These are phyloP conservation scores for Natrix natrix DNA, from an alignment of 2,797 vertebrate species.

Conservation along the genomic window DNA sequence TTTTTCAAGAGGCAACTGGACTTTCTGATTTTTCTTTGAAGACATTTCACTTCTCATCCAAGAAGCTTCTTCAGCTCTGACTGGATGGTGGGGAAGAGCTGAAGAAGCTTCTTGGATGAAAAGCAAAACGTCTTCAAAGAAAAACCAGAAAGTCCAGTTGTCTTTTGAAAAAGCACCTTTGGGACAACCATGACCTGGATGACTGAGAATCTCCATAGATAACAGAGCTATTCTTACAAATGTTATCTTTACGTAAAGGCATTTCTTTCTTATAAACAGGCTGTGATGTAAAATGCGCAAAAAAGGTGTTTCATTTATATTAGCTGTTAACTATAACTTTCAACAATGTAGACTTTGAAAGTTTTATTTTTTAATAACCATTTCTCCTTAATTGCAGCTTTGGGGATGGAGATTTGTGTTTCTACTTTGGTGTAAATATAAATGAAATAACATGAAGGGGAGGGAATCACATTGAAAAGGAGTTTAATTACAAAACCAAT, in stretches of 20 bases:
- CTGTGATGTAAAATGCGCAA: conserved; percentile 3
- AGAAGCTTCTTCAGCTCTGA: no score
- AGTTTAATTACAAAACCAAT: conserved; percentile 60
- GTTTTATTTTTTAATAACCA: not conserved
- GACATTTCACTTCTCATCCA: no score
- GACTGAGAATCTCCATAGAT: not conserved
- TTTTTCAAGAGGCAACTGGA: no score
- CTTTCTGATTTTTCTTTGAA: no score
- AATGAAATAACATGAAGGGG: conserved; percentile 9
- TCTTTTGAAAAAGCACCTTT: no score
- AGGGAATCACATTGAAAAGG: conserved; percentile 38
- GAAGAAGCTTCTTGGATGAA: no score
- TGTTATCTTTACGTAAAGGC: conserved; percentile 42
- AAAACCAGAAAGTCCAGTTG: no score
- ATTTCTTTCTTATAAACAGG: conserved; percentile 29
- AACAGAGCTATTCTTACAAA: conserved; percentile 34
- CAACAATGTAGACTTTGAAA: conserved; percentile 22
- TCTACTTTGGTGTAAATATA: conserved; percentile 30
- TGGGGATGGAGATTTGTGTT: not conserved
- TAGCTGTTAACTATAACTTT: conserved; percentile 28
- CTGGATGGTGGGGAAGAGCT: no score
- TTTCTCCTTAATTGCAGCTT: conserved; percentile 21
- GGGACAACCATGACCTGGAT: no score
- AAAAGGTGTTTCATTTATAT: not conserved
- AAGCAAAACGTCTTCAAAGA: no score